phyloP scores from a whole-genome alignment of 2,888 invertebrate genomes.

The Criorhina ranunculi region DNA sequence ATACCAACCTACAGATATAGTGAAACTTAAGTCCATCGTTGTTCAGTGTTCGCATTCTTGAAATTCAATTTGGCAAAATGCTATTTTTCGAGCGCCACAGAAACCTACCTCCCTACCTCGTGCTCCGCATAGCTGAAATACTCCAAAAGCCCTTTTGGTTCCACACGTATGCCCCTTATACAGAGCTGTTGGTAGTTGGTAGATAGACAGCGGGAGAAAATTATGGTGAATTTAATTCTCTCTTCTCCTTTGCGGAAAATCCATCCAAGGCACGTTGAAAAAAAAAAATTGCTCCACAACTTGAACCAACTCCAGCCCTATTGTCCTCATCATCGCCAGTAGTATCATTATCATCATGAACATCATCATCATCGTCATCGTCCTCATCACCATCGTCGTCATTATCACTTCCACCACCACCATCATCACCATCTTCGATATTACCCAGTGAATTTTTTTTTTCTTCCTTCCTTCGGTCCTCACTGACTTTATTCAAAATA shows the following conservation, averaged over 20 bases:
- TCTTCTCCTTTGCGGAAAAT: neutral
- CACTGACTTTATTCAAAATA: conserved; percentile 43
- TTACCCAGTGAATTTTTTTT: conserved; percentile 14
- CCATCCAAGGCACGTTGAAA: conserved; percentile 1
- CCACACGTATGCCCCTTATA: conserved; percentile 47
- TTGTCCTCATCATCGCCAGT: conserved; percentile 18
- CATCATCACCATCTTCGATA: conserved; percentile 44
- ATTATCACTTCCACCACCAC: conserved; percentile 35
- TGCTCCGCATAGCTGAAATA: conserved; percentile 20
- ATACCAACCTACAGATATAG: neutral
- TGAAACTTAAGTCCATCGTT: conserved; percentile 37
- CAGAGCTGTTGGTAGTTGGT: conserved; percentile 1
- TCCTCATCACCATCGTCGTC: conserved; percentile 9
- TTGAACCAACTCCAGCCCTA: neutral
- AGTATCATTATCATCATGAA: conserved; percentile 3
- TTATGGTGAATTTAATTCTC: conserved; percentile 45
- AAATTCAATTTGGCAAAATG: conserved; percentile 73
- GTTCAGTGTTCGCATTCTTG: conserved; percentile 54
- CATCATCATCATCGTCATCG: conserved; percentile 18
- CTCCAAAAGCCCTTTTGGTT: conserved; percentile 36
- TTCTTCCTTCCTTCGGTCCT: conserved; percentile 12
- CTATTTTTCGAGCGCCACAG: conserved; percentile 50
- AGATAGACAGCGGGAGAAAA: conserved; percentile 13
- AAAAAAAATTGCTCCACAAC: neutral
- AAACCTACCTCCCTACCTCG: neutral